phyloP scores from a whole-genome alignment of 2,888 invertebrate species.

The Syrista parreyssii region DNA sequence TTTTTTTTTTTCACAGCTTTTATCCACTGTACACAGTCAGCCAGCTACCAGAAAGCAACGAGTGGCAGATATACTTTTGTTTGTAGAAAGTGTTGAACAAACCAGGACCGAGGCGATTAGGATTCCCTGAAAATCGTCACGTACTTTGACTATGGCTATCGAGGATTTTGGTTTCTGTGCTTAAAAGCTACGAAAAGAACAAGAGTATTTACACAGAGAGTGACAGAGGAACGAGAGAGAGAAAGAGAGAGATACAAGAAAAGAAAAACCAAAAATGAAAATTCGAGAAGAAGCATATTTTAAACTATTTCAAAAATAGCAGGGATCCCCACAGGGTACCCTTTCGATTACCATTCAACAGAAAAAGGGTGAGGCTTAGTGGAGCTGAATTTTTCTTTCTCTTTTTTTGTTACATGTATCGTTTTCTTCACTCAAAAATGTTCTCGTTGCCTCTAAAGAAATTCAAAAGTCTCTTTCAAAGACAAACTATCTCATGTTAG shows the following conservation, averaged over 20 bases:
- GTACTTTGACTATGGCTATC: neutral
- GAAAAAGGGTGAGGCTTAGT: neutral
- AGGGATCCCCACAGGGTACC: neutral
- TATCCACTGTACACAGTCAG: neutral
- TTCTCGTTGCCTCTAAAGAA: neutral
- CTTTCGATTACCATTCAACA: neutral
- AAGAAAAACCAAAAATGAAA: neutral
- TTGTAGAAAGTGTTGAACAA: conserved; percentile 6
- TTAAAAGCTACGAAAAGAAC: neutral
- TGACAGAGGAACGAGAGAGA: neutral
- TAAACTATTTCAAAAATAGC: neutral
- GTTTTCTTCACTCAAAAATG: neutral
- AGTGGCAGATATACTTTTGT: neutral
- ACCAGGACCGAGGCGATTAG: neutral
- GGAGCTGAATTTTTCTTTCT: conserved; percentile 13
- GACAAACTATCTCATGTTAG: neutral
- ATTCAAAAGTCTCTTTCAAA: neutral
- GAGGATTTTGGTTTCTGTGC: neutral
- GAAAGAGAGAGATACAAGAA: neutral
- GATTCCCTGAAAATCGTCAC: neutral
- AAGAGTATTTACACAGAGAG: neutral
- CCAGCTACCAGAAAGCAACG: neutral
- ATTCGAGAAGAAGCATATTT: neutral
- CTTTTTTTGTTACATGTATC: conserved; percentile 1
- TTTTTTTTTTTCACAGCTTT: neutral